Evolutionary conservation across 2,797 vertebrate genomes (phyloP), one percentile per base, ranked within the genome.

Genomic region (Lycodopsis pacificus): DNA sequence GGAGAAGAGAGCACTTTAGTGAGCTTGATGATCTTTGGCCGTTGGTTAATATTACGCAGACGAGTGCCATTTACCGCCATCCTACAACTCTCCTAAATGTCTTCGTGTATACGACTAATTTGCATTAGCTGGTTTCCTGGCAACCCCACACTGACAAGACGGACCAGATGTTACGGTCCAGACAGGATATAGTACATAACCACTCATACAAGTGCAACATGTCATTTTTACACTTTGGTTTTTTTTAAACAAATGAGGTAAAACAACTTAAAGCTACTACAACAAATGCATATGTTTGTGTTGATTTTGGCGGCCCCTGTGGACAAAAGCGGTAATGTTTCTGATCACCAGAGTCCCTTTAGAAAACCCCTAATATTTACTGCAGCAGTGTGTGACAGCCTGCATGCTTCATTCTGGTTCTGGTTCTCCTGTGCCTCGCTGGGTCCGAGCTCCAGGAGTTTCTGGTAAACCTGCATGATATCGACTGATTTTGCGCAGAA

Each of bases 21-120:
- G 57, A 77, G 70, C 71, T 76, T 13, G 9, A 5, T 46, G 27
- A 58, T 76, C 40, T 62, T 54, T 38, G 54, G 44, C 19, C 7
- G 46, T 34, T 66, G 54, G 75, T 59, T 51, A 48, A 12, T 7
- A 15, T 53, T 25, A 59, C 22, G 4, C 5, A 56, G 48, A 58
- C 3, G 11, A n/a, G 27, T 27, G 14, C 32, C 30, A 44, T 54
- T 69, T 65, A 73, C 69, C 5, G 1, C 11, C 27, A n/a, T 10
- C 4, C 13, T 34, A 30, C 46, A 58, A 54, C 22, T 56, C 27
- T 63, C 49, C 22, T 19, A 3, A 65, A 77, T 38, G 68, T 3
- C 17, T 25, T 71, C 59, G 48, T 27, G n/a, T 19, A 46, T 27
- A 53, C 3, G 1, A 0, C 34, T 59, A 0, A 46, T 76, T 61